Evolutionary conservation across 2,797 vertebrate species (phyloP), one percentile per base, ranked within the genome.

Genomic region (Buphagus erythrorhynchus): DNA sequence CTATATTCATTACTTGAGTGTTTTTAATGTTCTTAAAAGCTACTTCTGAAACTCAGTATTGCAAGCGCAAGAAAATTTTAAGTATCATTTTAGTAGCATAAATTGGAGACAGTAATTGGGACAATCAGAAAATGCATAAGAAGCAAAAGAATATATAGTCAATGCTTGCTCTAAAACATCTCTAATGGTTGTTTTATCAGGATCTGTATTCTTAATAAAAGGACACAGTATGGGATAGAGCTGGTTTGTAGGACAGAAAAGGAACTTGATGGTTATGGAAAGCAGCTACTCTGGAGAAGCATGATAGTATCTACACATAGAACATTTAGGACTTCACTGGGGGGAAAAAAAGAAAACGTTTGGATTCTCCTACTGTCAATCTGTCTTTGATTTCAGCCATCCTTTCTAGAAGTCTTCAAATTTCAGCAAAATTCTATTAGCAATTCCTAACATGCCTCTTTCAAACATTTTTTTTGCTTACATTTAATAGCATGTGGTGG

Each of bases 311-410:
- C 78, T 72, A 59, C 51, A 67, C 5, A 45, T 0, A 19, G 33
- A 42, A 25, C 3, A 74, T 46, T 55, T 33, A 38, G 16, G 8
- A 59, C n/a, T 67, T 67, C 43, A 57, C 8, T 28, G 8, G 15
- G 22, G 26, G 1, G 3, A 19, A 29, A 28, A 38, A n/a, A n/a
- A 17, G 6, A 0, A 5, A 35, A 20, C 16, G 4, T 26, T 69
- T 62, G 12, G 3, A 7, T 61, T 80, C 13, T 66, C 25, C 81
- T 81, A 54, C 10, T 58, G 4, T 35, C 35, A 45, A 59, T 54
- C 6, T 90, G 36, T 20, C 43, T 57, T 48, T 58, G 5, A 73
- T 52, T 91, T 81, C 68, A 82, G n/a, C 42, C 40, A 69, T 59
- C 4, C 5, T 67, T 90, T 57, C 31, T 31, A 38, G 38, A 90